These are phyloP conservation scores for Ruditapes philippinarum DNA, from an alignment of 1,140 invertebrate genomes.

Conservation along the genomic window DNA sequence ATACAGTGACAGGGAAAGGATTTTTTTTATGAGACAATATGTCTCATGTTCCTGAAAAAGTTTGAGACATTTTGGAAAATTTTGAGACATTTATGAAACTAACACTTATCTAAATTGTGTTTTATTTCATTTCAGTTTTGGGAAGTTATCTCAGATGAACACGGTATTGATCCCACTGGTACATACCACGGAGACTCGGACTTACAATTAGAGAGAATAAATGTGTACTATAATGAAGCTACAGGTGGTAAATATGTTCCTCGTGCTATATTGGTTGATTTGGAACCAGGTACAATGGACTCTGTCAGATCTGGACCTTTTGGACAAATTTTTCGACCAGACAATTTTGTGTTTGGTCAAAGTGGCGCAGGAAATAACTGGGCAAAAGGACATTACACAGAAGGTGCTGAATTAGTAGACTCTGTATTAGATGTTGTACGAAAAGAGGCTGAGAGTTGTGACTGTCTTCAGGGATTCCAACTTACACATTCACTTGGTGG, in stretches of 20 bases:
- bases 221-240: no score
- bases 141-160: no score
- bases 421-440: conserved; percentile 93
- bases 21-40: no score
- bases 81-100: no score
- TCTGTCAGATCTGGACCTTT: conserved; percentile 84
- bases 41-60: no score
- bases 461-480: conserved; percentile 92
- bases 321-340: conserved; percentile 85
- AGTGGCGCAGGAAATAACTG: conserved; percentile 94
- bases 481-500: conserved; percentile 92
- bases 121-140: no score
- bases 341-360: conserved; percentile 85
- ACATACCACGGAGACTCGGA: no score
- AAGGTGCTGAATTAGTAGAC: conserved; percentile 95
- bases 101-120: no score
- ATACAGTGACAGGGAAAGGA: no score
- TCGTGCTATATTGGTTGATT: neutral
- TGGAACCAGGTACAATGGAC: conserved; percentile 31
- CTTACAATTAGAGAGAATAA: no score
- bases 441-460: conserved; percentile 94
- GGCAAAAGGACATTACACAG: conserved; percentile 97
- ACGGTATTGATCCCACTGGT: no score
- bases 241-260: conserved; percentile 13
- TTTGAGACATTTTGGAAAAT: no score